These are phyloP conservation scores for Prosapia bicincta DNA, from an alignment of 2,888 invertebrate genomes.

Conservation along the genomic window DNA sequence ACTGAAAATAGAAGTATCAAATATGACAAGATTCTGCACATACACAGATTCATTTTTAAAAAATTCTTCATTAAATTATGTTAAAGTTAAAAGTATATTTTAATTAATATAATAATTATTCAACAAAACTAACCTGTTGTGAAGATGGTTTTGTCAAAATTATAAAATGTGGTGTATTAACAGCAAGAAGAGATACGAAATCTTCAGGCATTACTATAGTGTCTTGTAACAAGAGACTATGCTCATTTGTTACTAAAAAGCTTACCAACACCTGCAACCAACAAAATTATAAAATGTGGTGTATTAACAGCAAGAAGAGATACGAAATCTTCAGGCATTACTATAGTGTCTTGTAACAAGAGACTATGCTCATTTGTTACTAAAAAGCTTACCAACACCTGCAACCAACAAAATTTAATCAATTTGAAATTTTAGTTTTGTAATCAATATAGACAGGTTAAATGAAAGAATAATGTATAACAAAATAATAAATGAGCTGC, in stretches of 20 bases:
- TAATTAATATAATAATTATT: no score
- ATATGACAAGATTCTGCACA: no score
- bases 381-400: conserved; percentile 62
- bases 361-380: conserved; percentile 65
- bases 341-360: conserved; percentile 61
- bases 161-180: conserved; percentile 42
- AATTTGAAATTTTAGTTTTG: no score
- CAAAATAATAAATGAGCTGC: no score
- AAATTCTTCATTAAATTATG: no score
- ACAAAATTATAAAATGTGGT: conserved; percentile 31
- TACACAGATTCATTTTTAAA: no score
- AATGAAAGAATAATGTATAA: no score
- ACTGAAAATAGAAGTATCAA: no score
- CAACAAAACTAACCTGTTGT: conserved; percentile 32
- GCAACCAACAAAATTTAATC: no score
- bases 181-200: conserved; percentile 40
- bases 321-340: conserved; percentile 41
- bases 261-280: conserved; percentile 53
- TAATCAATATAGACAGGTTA: no score
- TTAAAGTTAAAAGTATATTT: no score
- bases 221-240: conserved; percentile 68
- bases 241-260: conserved; percentile 65
- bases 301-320: conserved; percentile 41
- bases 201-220: conserved; percentile 45
- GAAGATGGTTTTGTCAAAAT: conserved; percentile 39